Conservation (phyloP, 2,797 vertebrate genomes). For the Cephalopachus bancanus region DNA sequence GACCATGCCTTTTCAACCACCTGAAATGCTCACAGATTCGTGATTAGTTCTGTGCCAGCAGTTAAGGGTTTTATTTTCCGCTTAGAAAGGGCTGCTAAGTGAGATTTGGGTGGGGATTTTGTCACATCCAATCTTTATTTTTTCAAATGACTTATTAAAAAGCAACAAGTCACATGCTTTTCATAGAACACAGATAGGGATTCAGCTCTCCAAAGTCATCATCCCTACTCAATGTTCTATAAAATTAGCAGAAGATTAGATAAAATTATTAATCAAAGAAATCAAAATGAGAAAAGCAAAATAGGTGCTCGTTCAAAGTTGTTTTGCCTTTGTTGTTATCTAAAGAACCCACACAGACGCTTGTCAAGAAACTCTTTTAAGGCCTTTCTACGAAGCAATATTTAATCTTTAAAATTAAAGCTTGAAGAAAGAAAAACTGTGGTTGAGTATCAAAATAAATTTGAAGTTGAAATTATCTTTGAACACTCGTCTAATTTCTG, state of each 20-base stretch:
- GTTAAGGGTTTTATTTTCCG: conserved; percentile 73
- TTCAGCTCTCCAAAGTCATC: conserved; percentile 41
- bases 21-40: conserved; percentile 56
- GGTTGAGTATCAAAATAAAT: conserved; percentile 6
- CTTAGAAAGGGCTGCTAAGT: conserved; percentile 63
- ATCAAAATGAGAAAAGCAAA: conserved; percentile 67
- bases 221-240: conserved; percentile 24
- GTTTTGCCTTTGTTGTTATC: conserved; percentile 55
- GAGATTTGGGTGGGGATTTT: conserved; percentile 66
- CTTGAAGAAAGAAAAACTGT: background rate
- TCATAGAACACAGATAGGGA: conserved; percentile 50
- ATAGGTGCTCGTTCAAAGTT: background rate
- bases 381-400: background rate
- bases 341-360: conserved; percentile 3
- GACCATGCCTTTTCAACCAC: conserved; percentile 12
- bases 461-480: conserved; percentile 53
- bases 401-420: conserved; percentile 57
- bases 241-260: conserved; percentile 59
- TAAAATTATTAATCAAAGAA: conserved; percentile 63
- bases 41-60: conserved; percentile 70
- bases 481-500: conserved; percentile 39
- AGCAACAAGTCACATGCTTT: conserved; percentile 40
- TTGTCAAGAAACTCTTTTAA: conserved; percentile 8
- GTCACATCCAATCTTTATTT: conserved; percentile 63
- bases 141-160: conserved; percentile 72